Percentiles rank a stretch among this genome's conserved stretches.
Conservation (phyloP, 2,888 invertebrate species). For the Mesochorus sp. region DNA sequence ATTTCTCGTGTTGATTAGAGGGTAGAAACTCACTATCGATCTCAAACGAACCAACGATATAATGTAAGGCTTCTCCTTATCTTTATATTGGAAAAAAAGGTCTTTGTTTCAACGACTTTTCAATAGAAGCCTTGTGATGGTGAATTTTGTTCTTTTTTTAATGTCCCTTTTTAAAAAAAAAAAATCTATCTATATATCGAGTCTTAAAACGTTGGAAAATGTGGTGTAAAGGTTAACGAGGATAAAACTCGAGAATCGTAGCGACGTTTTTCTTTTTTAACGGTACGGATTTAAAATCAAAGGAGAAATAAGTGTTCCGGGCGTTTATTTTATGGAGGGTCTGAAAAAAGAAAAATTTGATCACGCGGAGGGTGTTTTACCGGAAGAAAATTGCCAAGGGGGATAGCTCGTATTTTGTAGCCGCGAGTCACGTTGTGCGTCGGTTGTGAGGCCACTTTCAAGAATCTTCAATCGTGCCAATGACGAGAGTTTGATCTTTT, state of each 20-base stretch:
- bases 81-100: too few species aligned
- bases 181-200: too few species aligned
- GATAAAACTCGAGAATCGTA: too few species aligned
- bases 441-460: neutral
- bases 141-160: too few species aligned
- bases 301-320: neutral
- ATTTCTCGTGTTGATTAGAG: neutral
- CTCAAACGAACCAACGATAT: neutral
- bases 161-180: too few species aligned
- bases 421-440: neutral
- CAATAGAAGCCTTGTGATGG: too few species aligned
- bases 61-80: neutral
- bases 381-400: slow-evolving; percentile 9
- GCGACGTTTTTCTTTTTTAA: too few species aligned
- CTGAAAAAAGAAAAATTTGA: slow-evolving; percentile 10
- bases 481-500: slow-evolving; percentile 7
- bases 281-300: too few species aligned
- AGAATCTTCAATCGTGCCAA: neutral
- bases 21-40: neutral
- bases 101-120: neutral
- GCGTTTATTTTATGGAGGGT: slow-evolving; percentile 34
- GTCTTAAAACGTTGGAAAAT: too few species aligned
- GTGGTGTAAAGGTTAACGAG: too few species aligned
- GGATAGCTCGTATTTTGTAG: too few species aligned
- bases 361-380: neutral